Conservation (phyloP, 2,888 invertebrate species). For the Pheosia gnoma region DNA sequence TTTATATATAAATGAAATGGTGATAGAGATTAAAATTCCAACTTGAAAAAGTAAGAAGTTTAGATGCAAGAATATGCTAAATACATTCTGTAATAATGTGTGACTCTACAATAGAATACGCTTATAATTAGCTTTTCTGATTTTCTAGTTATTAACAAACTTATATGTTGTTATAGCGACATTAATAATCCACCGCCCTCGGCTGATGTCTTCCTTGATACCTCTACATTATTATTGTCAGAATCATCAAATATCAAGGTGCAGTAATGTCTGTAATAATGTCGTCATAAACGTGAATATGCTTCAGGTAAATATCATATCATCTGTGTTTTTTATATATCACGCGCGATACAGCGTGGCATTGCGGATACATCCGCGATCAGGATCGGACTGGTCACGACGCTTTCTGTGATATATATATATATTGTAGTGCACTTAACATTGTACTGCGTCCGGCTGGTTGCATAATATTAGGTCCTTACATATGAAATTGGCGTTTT, state of each 20-base stretch:
- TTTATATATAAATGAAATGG: not conserved
- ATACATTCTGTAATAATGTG: too few species aligned
- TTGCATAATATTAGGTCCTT: too few species aligned
- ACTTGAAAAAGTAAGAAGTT: too few species aligned
- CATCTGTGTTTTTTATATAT: slow-evolving; percentile 20
- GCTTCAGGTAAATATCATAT: slow-evolving; percentile 1
- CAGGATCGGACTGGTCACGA: slow-evolving; percentile 68
- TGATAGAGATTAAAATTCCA: too few species aligned
- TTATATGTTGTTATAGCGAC: slow-evolving; percentile 20
- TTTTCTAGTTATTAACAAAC: not conserved
- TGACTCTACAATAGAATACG: too few species aligned
- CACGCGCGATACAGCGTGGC: slow-evolving; percentile 42
- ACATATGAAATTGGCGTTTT: too few species aligned
- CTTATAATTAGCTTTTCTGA: too few species aligned
- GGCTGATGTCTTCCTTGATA: slow-evolving; percentile 31
- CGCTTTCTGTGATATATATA: slow-evolving; percentile 45
- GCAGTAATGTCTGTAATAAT: slow-evolving; percentile 17
- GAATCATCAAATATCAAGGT: slow-evolving; percentile 18
- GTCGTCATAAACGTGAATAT: slow-evolving; percentile 5
- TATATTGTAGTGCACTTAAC: slow-evolving; percentile 59
- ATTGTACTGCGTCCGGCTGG: slow-evolving; percentile 76
- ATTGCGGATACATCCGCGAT: slow-evolving; percentile 56
- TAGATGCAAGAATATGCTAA: too few species aligned
- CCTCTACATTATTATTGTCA: slow-evolving; percentile 27
- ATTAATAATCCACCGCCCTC: slow-evolving; percentile 19